Evolutionary conservation across 2,113 vertebrate species (phyloP).

Genomic region (Peromyscus californicus): DNA sequence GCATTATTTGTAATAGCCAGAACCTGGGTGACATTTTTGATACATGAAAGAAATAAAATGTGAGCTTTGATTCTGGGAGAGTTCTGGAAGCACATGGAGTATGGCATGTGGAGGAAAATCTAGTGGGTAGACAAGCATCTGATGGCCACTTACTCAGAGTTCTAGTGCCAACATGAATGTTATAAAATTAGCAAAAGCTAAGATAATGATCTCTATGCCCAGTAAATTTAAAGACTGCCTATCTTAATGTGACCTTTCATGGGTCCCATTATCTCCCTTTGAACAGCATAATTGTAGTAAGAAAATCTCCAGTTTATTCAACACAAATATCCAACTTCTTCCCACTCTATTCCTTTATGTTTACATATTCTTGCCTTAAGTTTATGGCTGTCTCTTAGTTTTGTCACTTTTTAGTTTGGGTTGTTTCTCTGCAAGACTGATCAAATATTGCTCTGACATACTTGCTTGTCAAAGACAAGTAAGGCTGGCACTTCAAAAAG

Average conservation of each 20-base stretch:
- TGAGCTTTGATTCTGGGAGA: neutral
- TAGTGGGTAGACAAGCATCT: neutral
- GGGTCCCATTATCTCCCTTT: neutral
- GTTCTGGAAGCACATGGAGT: neutral
- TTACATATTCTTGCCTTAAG: neutral
- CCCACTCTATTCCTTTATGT: neutral
- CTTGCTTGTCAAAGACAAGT: neutral
- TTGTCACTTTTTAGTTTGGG: neutral
- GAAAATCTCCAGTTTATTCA: conserved; percentile 3
- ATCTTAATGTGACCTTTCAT: neutral
- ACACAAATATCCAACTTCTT: conserved; percentile 11
- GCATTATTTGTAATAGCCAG: too few species aligned
- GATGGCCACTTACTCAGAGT: neutral
- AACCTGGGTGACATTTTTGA: neutral
- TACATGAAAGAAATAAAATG: neutral
- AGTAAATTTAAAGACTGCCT: neutral
- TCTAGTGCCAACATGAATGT: neutral
- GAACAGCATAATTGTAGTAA: neutral
- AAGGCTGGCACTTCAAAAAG: neutral
- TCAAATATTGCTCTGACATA: neutral
- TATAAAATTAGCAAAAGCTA: neutral
- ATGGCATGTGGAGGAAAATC: neutral
- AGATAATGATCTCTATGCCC: neutral
- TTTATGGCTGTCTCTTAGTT: neutral
- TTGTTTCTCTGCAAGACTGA: neutral